Evolutionary conservation across 2,888 invertebrate species (phyloP).

Genomic region (Fragum sueziense): DNA sequence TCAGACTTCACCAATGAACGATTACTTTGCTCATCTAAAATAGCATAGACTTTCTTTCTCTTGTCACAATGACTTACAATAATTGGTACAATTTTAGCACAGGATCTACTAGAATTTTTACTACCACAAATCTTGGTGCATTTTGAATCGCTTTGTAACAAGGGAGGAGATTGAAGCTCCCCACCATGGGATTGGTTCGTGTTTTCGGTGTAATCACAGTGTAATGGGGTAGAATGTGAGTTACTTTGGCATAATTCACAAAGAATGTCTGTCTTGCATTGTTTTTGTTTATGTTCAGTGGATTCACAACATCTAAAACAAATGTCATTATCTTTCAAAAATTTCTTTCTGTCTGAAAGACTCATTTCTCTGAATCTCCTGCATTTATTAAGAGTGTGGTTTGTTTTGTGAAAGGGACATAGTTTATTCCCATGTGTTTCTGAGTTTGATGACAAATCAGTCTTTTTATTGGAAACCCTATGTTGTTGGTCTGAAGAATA

Average conservation of each 20-base stretch:
- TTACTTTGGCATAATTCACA: constrained; percentile 19
- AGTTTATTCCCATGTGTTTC: not conserved
- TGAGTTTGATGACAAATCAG: not conserved
- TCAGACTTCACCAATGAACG: constrained; percentile 12
- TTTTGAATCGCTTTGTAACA: not conserved
- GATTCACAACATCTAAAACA: constrained; percentile 32
- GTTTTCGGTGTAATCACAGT: not conserved
- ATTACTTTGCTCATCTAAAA: constrained; percentile 57
- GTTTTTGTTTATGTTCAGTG: not conserved
- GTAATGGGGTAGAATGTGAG: constrained; percentile 20
- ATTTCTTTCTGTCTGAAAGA: constrained; percentile 22
- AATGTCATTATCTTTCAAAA: constrained; percentile 30
- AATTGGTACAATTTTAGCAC: constrained; percentile 43
- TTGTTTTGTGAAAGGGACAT: constrained; percentile 13
- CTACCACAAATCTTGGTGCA: constrained; percentile 43
- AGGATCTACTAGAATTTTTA: constrained; percentile 31
- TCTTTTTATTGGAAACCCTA: constrained; percentile 12
- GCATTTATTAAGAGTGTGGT: constrained; percentile 23
- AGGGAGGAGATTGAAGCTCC: not conserved
- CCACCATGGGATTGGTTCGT: not conserved
- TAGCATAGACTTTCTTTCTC: constrained; percentile 21
- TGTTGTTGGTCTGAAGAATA: not conserved
- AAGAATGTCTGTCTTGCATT: constrained; percentile 8
- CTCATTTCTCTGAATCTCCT: constrained; percentile 15
- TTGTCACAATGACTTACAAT: constrained; percentile 13